Conservation (phyloP, 2,797 vertebrate species). For the Merluccius polli region DNA sequence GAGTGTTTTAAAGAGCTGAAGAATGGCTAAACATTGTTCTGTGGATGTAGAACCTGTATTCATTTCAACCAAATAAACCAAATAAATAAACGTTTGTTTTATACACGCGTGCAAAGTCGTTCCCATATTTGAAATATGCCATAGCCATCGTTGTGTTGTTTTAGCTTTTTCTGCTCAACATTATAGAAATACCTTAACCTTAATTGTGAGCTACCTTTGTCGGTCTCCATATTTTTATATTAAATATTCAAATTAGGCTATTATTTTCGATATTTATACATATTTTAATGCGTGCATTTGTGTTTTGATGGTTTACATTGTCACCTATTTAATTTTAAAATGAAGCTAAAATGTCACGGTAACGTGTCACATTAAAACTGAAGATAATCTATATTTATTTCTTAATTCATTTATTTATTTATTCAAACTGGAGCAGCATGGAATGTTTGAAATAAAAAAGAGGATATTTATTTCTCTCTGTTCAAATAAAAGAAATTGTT, state of each 20-base stretch:
- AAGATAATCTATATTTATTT: conserved; percentile 57
- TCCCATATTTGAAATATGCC: not conserved
- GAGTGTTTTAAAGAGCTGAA: conserved; percentile 26
- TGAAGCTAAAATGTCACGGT: not conserved
- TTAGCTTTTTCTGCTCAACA: too few species aligned
- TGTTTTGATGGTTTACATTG: not conserved
- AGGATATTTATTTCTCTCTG: conserved; percentile 56
- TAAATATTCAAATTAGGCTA: not conserved
- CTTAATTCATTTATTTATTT: conserved; percentile 80
- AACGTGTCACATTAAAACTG: conserved; percentile 48
- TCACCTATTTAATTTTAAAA: conserved; percentile 1
- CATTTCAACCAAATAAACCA: not conserved
- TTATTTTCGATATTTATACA: not conserved
- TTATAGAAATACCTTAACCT: not conserved
- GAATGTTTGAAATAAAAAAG: conserved; percentile 87
- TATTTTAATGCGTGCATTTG: conserved; percentile 16
- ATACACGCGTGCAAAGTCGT: not conserved
- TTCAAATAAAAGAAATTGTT: conserved; percentile 72
- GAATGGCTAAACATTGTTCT: not conserved
- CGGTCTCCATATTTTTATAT: not conserved
- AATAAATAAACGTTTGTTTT: not conserved
- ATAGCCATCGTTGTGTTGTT: not conserved
- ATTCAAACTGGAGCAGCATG: conserved; percentile 90
- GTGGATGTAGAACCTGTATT: not conserved
- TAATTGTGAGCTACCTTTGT: not conserved